phyloP scores from a whole-genome alignment of 2,888 invertebrate genomes.

The Sceliomorpha sp. region DNA sequence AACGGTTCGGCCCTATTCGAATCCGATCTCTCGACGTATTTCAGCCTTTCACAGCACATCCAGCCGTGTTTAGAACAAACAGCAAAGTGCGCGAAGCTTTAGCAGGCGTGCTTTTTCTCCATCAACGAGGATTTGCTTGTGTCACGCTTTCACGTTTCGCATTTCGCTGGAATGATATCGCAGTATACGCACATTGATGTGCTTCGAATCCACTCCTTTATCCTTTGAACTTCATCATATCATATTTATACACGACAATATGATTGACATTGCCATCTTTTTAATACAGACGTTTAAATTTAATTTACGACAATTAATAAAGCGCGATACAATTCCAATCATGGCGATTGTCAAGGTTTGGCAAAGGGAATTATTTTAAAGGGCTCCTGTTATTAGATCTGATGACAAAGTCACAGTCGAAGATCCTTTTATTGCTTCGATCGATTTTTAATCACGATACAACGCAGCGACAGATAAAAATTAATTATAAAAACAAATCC shows the following conservation, averaged over 20 bases:
- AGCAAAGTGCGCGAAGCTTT: constrained; percentile 67
- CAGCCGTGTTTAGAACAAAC: constrained; percentile 71
- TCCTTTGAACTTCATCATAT: constrained; percentile 37
- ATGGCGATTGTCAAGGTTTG: too few relatives aligned
- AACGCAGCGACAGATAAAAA: too few relatives aligned
- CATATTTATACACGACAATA: constrained; percentile 19
- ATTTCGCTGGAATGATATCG: constrained; percentile 55
- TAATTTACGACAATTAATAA: too few relatives aligned
- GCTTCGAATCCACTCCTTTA: constrained; percentile 50
- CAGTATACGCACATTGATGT: constrained; percentile 49
- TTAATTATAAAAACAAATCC: too few relatives aligned
- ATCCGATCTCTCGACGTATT: constrained; percentile 29
- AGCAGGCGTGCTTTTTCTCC: constrained; percentile 77
- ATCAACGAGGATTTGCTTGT: constrained; percentile 73
- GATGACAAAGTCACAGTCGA: too few relatives aligned
- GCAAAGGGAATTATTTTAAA: too few relatives aligned
- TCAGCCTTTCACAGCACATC: constrained; percentile 39
- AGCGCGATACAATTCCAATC: too few relatives aligned
- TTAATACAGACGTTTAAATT: too few relatives aligned
- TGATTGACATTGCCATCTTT: constrained; percentile 7
- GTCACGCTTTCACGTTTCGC: constrained; percentile 57
- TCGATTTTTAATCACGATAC: too few relatives aligned
- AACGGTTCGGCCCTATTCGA: constrained; percentile 17
- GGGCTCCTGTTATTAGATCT: too few relatives aligned
- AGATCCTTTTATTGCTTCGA: too few relatives aligned